Conservation (phyloP, 2,888 invertebrate species). For the Trypoxylon attenuatum region DNA sequence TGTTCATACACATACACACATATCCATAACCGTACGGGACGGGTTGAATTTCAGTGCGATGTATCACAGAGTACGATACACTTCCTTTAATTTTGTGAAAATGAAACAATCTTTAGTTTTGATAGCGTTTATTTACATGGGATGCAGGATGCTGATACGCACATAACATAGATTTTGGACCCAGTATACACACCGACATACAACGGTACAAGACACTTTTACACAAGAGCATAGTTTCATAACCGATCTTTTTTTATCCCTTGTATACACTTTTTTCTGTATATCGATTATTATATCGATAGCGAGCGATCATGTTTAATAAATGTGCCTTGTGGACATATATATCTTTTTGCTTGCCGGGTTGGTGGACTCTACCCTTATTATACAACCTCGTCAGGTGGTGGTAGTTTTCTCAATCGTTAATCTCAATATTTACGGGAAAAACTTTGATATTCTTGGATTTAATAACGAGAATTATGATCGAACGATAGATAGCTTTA, state of each 20-base stretch:
- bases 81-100: neutral
- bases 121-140: conserved; percentile 48
- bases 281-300: conserved; percentile 71
- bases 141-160: conserved; percentile 51
- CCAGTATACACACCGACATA: conserved; percentile 24
- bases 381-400: conserved; percentile 67
- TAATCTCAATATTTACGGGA: neutral
- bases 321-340: conserved; percentile 74
- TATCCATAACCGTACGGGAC: no score
- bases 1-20: conserved; percentile 30
- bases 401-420: conserved; percentile 67
- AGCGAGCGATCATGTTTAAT: conserved; percentile 74
- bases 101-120: conserved; percentile 3
- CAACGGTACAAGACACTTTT: neutral
- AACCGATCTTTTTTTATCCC: conserved; percentile 57
- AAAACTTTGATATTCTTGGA: no score
- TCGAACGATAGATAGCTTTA: no score
- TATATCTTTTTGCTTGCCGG: conserved; percentile 73
- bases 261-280: conserved; percentile 68
- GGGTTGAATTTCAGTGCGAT: conserved; percentile 21
- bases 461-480: no score
- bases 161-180: conserved; percentile 30
- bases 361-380: conserved; percentile 73
- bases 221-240: conserved; percentile 40
- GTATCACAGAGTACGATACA: neutral